phyloP scores from a whole-genome alignment of 2,888 invertebrate species.

The Adelognathus sp. region DNA sequence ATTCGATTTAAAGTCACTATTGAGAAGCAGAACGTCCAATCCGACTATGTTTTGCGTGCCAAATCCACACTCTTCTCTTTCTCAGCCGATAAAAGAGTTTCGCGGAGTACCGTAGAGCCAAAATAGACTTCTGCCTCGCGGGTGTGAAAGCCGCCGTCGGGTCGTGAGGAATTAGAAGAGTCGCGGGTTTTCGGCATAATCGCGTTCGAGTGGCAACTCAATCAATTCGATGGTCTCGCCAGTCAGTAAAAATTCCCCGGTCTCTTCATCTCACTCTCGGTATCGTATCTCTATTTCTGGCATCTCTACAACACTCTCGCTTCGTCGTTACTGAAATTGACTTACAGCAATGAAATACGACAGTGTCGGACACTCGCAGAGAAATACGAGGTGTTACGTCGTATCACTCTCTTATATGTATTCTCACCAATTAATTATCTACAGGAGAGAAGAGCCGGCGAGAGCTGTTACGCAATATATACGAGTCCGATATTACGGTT shows the following conservation, averaged over 20 bases:
- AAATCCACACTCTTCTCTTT: no score
- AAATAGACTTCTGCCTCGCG: constrained; percentile 61
- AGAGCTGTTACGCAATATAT: constrained; percentile 26
- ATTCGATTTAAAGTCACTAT: no score
- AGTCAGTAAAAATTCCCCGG: constrained; percentile 21
- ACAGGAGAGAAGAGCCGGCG: neutral
- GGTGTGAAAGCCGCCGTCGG: constrained; percentile 67
- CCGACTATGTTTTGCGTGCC: no score
- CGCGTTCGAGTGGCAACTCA: constrained; percentile 19
- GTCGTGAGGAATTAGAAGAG: constrained; percentile 39
- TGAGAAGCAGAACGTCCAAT: no score
- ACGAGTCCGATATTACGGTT: constrained; percentile 10
- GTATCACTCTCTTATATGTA: neutral
- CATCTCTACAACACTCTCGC: neutral
- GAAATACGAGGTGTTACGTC: constrained; percentile 32
- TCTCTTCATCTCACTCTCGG: constrained; percentile 20
- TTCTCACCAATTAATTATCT: constrained; percentile 17
- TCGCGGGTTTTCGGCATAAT: constrained; percentile 26
- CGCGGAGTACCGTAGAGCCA: constrained; percentile 20
- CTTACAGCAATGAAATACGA: neutral
- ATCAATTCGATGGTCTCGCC: neutral
- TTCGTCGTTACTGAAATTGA: constrained; percentile 16
- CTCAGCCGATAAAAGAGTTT: no score
- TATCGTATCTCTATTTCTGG: no score
- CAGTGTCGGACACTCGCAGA: neutral